Base-by-base conservation (phyloP, 2,888 invertebrate species). In the Taphrorychus bicolor region DNA sequence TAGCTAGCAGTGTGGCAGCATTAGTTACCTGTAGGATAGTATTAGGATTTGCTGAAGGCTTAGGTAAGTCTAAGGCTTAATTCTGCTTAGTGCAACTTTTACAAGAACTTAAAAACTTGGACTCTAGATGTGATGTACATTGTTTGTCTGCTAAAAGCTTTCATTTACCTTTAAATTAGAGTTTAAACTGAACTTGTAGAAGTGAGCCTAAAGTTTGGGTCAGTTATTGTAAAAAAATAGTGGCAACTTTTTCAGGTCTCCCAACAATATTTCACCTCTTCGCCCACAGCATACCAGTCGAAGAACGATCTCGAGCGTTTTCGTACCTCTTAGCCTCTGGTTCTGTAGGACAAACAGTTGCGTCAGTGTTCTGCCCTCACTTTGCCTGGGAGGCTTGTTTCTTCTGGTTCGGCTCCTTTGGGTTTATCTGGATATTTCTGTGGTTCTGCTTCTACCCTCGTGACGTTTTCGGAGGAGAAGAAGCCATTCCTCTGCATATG, bases 211-310 rank as follows among this genome's bases (percentile, higher is more conserved):
- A n/a, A n/a, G n/a, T n/a, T n/a, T n/a, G n/a, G n/a, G n/a, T n/a
- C n/a, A n/a, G n/a, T n/a, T n/a, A n/a, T n/a, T n/a, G 48, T 0
- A 9, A 48, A n/a, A 4, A 48, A 48, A 48, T 48, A 48, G 2
- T 7, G 16, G 11, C 16, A 14, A n/a, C 53, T 66, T 69, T 79
- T 82, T 4, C 76, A 89, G 91, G 91, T 71, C 82, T 91, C 61
- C 91, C 91, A 14, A 91, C 91, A 60, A 89, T 91, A 74, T 91
- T 90, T 81, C 90, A 91, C 77, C 85, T 91, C 72, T 91, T 91
- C 82, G 89, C 91, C 45, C 88, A 90, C 76, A 87, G 85, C 73
- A 87, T 91, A 73, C 89, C 90, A 16, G 86, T 88, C 14, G 90
- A 91, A 76, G 90, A 91, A 78, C 82, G 91, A 68, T 90, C 90